Conservation (phyloP, 1,140 invertebrate species). For the Hypsibius dujardini region DNA sequence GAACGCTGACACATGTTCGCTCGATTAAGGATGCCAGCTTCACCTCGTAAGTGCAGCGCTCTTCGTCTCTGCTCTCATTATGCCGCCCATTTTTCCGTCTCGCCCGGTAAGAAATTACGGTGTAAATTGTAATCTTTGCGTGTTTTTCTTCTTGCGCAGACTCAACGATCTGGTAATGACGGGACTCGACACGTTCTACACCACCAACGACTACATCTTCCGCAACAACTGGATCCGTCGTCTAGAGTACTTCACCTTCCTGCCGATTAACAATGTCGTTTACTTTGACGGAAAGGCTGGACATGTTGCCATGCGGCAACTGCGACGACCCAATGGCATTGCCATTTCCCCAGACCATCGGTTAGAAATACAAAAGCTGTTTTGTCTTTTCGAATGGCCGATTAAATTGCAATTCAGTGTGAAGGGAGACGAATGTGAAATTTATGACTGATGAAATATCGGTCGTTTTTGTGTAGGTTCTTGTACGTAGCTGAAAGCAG, state of each 20-base stretch:
- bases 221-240: background rate
- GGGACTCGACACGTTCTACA: background rate
- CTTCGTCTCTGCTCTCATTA: too few species aligned
- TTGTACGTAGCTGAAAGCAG: background rate
- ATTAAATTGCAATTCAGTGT: too few species aligned
- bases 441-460: background rate
- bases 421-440: too few species aligned
- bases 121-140: background rate
- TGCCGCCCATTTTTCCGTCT: background rate
- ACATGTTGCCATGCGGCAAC: background rate
- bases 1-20: background rate
- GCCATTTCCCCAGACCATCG: background rate
- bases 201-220: background rate
- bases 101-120: background rate
- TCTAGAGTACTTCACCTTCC: slow-evolving; percentile 7
- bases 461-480: background rate
- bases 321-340: slow-evolving; percentile 5
- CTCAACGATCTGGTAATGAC: slow-evolving; percentile 9
- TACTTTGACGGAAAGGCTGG: background rate
- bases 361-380: background rate
- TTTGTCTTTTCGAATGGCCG: too few species aligned
- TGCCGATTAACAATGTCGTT: background rate
- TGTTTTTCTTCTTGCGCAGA: too few species aligned
- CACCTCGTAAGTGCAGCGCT: slow-evolving; percentile 2
- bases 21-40: background rate